phyloP scores from a whole-genome alignment of 2,113 vertebrate genomes.

The Anoplopoma fimbria region DNA sequence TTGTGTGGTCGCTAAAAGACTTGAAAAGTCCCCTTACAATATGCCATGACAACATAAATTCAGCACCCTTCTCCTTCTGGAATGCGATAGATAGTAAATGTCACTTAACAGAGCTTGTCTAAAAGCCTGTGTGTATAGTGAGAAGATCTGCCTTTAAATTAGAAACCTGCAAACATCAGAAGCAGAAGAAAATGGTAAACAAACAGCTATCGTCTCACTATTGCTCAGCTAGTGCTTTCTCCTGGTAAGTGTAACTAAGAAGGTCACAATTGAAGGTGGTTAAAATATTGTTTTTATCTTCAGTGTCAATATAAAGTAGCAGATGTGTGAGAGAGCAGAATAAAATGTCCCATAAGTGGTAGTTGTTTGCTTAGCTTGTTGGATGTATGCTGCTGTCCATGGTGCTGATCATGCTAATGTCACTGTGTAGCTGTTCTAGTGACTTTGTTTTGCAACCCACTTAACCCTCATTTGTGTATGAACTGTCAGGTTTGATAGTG shows the following conservation, averaged over 20 bases:
- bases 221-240: background rate
- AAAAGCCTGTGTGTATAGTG: background rate
- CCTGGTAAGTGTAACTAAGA: background rate
- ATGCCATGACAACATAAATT: background rate
- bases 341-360: too few relatives aligned
- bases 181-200: background rate
- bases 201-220: background rate
- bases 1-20: background rate
- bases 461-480: background rate
- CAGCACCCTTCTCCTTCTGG: too few relatives aligned
- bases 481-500: too few relatives aligned
- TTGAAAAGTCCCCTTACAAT: too few relatives aligned
- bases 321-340: background rate
- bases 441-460: background rate
- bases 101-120: background rate
- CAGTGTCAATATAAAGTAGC: background rate
- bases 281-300: background rate
- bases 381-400: background rate
- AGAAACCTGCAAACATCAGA: background rate
- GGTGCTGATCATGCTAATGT: background rate
- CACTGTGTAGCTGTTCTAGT: background rate
- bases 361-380: background rate
- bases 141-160: background rate
- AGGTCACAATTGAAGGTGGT: background rate
- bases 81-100: background rate